Conservation (phyloP, 2,113 vertebrate species). For the Poicephalus meyeri region DNA sequence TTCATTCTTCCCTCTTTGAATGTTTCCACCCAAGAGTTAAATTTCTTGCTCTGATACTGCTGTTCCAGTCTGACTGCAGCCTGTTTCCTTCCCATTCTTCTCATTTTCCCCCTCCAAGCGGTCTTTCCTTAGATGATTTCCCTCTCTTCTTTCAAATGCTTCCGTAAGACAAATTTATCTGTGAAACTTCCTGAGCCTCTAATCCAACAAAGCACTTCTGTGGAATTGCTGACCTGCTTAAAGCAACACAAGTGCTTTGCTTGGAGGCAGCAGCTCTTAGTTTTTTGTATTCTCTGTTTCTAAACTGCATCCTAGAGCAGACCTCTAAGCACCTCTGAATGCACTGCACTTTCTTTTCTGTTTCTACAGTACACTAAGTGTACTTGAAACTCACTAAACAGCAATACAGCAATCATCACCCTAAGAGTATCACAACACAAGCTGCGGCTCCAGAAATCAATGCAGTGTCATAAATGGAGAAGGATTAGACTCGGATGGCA, state of each 20-base stretch:
- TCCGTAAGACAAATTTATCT: not conserved
- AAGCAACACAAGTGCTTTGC: not conserved
- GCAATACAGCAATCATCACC: not conserved
- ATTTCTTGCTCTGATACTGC: not conserved
- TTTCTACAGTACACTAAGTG: not conserved
- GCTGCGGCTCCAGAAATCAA: not conserved
- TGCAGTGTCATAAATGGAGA: not conserved
- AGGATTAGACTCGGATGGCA: not conserved
- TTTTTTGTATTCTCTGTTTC: not conserved
- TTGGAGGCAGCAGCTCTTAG: not conserved
- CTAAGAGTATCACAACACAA: not conserved
- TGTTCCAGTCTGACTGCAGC: not conserved
- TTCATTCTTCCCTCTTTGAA: not conserved
- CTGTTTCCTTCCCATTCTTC: not conserved
- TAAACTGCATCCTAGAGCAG: not conserved
- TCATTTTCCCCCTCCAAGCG: not conserved
- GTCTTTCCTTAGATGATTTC: not conserved
- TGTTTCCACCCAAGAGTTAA: not conserved
- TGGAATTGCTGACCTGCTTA: not conserved
- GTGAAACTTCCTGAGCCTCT: not conserved
- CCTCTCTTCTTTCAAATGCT: not conserved
- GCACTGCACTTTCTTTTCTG: not conserved
- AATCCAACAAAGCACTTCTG: not conserved
- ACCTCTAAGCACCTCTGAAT: not conserved
- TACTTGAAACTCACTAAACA: not conserved